Percentiles rank a stretch among this genome's conserved stretches.
Conservation (phyloP, 2,797 vertebrate genomes). For the Acestrorhynchus altus region DNA sequence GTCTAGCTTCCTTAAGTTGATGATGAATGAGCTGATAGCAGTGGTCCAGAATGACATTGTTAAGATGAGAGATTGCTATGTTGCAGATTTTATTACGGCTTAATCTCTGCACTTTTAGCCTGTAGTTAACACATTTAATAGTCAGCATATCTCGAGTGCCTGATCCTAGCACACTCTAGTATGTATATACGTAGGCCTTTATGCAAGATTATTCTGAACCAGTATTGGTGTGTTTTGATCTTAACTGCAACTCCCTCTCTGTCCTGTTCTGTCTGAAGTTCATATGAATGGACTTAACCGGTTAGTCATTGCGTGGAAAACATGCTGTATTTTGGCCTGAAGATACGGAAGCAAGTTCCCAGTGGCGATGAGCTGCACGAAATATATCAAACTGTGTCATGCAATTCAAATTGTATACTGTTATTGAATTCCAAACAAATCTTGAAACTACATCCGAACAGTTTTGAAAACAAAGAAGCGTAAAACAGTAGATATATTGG, state of each 20-base stretch:
- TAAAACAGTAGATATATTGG: not conserved
- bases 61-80: no score
- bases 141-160: not conserved
- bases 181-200: not conserved
- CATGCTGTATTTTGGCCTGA: not conserved
- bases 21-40: no score
- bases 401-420: not conserved
- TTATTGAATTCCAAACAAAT: not conserved
- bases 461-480: not conserved
- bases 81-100: no score
- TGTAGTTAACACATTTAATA: not conserved
- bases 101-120: not conserved
- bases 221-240: not conserved
- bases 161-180: not conserved
- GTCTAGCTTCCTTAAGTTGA: no score
- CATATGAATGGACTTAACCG: constrained; percentile 9
- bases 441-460: not conserved
- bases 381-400: not conserved
- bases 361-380: not conserved
- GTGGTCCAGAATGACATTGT: no score
- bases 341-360: not conserved
- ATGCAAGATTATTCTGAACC: not conserved
- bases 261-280: not conserved
- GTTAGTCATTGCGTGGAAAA: not conserved
- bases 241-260: not conserved